Evolutionary conservation across 1,140 invertebrate genomes (phyloP), one percentile per base, ranked within the genome.

Genomic region (Glomeris maerens): DNA sequence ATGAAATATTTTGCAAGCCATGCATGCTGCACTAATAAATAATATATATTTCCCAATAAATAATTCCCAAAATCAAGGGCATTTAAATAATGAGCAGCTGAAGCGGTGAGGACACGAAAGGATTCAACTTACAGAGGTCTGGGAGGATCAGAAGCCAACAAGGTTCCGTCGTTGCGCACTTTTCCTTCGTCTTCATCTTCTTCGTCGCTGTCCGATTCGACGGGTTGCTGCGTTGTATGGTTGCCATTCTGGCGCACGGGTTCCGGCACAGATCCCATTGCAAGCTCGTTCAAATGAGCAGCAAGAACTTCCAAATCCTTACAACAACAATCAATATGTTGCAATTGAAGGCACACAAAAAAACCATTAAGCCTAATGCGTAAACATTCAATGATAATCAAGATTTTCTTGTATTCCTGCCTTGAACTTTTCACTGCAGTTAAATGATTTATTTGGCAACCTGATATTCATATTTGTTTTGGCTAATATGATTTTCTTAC

Each of bases 91-190:
- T 17, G 38, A 46, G 21, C 17, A 10, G 22, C 25, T 20, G 27
- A 17, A 7, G 3, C 26, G 27, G 31, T 26, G 52, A 50, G 49
- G 47, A 57, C 49, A 52, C 52, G 53, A 56, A 55, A 54, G 36
- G 23, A 5, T 13, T 36, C 27, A 42, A 66, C 88, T 85, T 76
- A 93, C 88, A 96, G 77, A 58, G 93, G 91, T 66, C 94, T 88
- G 2, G 91, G 89, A 22, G 91, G 90, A 72, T 97, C 92, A 60
- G 89, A 94, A 29, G 92, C 92, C 3, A 95, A 73, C 26, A 96
- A 70, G 1, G 92, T 96, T 45, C 92, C 93, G 70, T 96, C 90
- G 60, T 90, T 90, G 52, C 84, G 74, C 28, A 72, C 66, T 29
- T 70, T 69, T 23, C 71, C 59, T 13, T 61, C 64, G 41, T 61